phyloP scores from a whole-genome alignment of 1,140 invertebrate genomes.

The Octopus sinensis region DNA sequence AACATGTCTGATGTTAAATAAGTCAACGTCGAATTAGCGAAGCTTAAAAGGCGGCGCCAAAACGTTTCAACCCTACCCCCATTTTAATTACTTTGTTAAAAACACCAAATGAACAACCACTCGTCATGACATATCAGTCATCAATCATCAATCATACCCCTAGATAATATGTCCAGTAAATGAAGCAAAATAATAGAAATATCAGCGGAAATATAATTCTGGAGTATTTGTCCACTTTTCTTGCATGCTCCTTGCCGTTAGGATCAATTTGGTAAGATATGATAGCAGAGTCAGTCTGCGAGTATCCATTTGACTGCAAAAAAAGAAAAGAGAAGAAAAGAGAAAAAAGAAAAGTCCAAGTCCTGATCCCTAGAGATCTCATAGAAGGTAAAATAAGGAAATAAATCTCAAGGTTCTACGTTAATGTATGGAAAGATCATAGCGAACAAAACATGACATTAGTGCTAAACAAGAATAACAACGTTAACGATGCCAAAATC shows the following conservation, averaged over 20 bases:
- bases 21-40: no score
- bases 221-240: neutral
- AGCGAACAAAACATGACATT: no score
- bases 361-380: no score
- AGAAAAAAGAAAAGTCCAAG: no score
- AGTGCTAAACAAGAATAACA: no score
- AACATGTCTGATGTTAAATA: neutral
- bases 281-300: neutral
- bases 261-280: neutral
- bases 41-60: neutral
- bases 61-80: no score
- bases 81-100: neutral
- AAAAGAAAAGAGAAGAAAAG: neutral
- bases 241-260: neutral
- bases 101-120: neutral
- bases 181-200: neutral
- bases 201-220: neutral
- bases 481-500: no score
- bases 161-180: slow-evolving; percentile 15
- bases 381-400: no score
- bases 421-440: no score
- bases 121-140: neutral
- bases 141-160: neutral
- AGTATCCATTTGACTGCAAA: neutral
- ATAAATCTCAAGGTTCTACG: no score